phyloP scores from a whole-genome alignment of 2,113 vertebrate species.

The Ciconia maguari region DNA sequence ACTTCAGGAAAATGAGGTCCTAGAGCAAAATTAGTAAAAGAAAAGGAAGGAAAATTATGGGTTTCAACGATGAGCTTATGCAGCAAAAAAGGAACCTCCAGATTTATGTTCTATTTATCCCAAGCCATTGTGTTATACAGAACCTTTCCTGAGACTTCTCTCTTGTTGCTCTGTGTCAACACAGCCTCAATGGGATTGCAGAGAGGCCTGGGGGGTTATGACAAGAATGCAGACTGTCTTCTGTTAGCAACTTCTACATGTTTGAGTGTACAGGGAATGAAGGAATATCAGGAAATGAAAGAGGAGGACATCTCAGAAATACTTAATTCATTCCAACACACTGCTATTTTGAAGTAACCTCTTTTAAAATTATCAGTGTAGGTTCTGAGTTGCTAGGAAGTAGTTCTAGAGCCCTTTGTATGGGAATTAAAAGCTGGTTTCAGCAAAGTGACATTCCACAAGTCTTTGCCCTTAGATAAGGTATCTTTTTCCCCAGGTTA shows the following conservation, averaged over 20 bases:
- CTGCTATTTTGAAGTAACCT: not conserved
- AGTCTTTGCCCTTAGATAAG: not conserved
- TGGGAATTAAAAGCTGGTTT: not conserved
- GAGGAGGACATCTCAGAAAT: not conserved
- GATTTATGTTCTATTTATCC: not conserved
- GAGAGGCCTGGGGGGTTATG: accelerated
- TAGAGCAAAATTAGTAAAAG: not conserved
- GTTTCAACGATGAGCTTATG: not conserved
- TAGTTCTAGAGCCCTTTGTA: not conserved
- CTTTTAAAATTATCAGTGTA: accelerated
- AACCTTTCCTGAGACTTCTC: not conserved
- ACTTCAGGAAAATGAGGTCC: not conserved
- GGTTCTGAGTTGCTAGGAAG: not conserved
- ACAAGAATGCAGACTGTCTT: not conserved
- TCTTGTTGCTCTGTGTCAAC: not conserved
- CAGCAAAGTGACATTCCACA: not conserved
- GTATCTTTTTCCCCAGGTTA: not conserved
- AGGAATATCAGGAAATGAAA: not conserved
- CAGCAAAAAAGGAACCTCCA: not conserved
- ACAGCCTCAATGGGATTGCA: not conserved
- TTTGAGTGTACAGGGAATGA: not conserved
- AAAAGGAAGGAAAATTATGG: not conserved
- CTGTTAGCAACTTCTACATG: accelerated
- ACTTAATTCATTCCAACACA: not conserved
- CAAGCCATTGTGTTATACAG: not conserved